Evolutionary conservation across 2,888 invertebrate species (phyloP).

Genomic region (Hemistola chrysoprasaria): DNA sequence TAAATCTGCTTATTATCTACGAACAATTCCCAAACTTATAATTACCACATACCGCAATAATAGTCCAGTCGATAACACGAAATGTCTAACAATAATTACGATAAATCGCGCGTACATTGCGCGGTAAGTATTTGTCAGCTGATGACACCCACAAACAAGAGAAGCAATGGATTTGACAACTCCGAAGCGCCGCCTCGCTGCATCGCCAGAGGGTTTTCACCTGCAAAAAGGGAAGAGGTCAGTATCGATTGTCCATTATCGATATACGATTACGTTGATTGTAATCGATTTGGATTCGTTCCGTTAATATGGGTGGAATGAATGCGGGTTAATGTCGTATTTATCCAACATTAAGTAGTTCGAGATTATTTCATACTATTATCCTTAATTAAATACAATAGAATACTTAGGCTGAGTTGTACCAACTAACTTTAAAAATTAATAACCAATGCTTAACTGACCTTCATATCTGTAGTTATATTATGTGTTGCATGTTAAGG

Average conservation of each 20-base stretch:
- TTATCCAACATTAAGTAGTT: too few species aligned
- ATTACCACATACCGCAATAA: slow-evolving; percentile 17
- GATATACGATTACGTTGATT: slow-evolving; percentile 20
- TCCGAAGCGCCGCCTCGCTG: slow-evolving; percentile 65
- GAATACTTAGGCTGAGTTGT: too few species aligned
- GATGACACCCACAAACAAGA: slow-evolving; percentile 43
- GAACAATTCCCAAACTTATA: slow-evolving; percentile 16
- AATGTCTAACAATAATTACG: slow-evolving; percentile 21
- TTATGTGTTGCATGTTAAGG: too few species aligned
- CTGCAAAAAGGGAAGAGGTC: slow-evolving; percentile 43
- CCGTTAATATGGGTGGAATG: slow-evolving; percentile 9
- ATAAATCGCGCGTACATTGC: slow-evolving; percentile 52
- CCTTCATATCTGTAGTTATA: too few species aligned
- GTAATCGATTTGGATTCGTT: slow-evolving; percentile 17
- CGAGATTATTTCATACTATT: too few species aligned
- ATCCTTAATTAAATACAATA: too few species aligned
- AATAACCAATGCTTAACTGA: too few species aligned
- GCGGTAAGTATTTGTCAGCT: slow-evolving; percentile 74
- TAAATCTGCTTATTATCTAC: too few species aligned
- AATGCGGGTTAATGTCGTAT: not conserved
- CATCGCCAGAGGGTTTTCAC: slow-evolving; percentile 78
- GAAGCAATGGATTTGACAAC: slow-evolving; percentile 56
- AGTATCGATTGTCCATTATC: slow-evolving; percentile 17
- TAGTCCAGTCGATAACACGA: slow-evolving; percentile 31
- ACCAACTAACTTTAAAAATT: too few species aligned